These are phyloP conservation scores for Dysmachus trigonus DNA, from an alignment of 2,888 invertebrate species.

Conservation along the genomic window DNA sequence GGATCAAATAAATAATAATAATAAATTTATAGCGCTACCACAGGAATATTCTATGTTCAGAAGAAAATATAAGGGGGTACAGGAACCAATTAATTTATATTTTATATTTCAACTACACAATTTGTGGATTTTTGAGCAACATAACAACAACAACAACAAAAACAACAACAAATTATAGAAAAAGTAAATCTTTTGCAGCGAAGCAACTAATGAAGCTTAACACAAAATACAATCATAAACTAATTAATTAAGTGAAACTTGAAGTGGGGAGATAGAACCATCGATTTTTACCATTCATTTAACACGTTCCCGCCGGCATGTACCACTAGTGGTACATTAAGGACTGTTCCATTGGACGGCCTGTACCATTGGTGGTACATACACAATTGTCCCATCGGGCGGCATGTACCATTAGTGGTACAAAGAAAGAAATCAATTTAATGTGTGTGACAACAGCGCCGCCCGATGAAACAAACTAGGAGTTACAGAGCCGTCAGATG, in stretches of 20 bases:
- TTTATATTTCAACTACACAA: not conserved
- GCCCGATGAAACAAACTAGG: too few species aligned
- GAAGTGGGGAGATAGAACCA: not conserved
- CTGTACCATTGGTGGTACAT: too few species aligned
- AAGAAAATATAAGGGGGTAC: not conserved
- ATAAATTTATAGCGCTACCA: not conserved
- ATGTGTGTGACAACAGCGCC: too few species aligned
- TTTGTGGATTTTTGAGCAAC: not conserved
- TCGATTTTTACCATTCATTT: conserved; percentile 3
- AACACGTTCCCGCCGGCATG: too few species aligned
- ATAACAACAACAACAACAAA: not conserved
- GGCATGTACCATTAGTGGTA: too few species aligned
- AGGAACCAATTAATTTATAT: conserved; percentile 8
- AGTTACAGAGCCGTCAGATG: too few species aligned
- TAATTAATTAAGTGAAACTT: conserved; percentile 18
- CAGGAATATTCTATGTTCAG: not conserved
- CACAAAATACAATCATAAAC: conserved; percentile 45
- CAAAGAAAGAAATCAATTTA: too few species aligned
- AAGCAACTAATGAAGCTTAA: conserved; percentile 47
- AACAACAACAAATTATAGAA: not conserved
- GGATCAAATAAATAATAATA: not conserved
- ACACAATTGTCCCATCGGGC: too few species aligned
- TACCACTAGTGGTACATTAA: too few species aligned
- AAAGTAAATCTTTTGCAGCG: not conserved
- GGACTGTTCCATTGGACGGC: too few species aligned